Conservation (phyloP, 2,797 vertebrate genomes). For the Rousettus madagascariensis region DNA sequence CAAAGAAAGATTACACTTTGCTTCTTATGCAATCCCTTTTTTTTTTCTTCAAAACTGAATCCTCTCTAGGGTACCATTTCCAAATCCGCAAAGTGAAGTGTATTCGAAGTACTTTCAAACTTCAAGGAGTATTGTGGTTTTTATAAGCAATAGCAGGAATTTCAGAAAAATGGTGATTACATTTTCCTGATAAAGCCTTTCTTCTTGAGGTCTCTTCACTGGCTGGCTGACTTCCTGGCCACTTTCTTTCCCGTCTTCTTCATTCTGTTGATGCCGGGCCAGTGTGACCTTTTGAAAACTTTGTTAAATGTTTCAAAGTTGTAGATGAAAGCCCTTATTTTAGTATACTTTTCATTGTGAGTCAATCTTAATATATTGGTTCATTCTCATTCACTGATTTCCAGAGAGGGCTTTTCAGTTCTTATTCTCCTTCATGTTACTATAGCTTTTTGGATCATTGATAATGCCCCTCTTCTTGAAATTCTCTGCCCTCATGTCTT, state of each 20-base stretch:
- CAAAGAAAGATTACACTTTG: constrained; percentile 64
- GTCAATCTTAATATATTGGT: constrained; percentile 9
- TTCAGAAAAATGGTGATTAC: constrained; percentile 44
- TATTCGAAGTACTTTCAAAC: constrained; percentile 63
- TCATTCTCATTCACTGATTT: neutral
- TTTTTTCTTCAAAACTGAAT: constrained; percentile 39
- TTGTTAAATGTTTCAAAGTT: constrained; percentile 40
- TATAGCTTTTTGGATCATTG: neutral
- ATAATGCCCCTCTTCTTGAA: constrained; percentile 4
- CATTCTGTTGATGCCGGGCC: neutral
- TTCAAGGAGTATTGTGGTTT: constrained; percentile 53
- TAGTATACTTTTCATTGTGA: neutral
- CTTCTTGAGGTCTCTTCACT: neutral
- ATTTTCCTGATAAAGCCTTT: constrained; percentile 46
- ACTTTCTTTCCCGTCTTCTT: neutral
- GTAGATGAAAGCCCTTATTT: constrained; percentile 4
- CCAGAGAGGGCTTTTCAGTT: neutral
- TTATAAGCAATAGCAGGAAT: constrained; percentile 50
- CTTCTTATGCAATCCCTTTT: constrained; percentile 52
- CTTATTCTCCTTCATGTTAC: neutral
- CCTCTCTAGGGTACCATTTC: constrained; percentile 55
- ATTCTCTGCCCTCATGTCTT: neutral
- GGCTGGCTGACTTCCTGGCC: constrained; percentile 3
- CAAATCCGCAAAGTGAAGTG: constrained; percentile 57
- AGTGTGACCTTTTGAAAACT: constrained; percentile 13